Base-by-base conservation (phyloP, 2,113 vertebrate species). In the Scortum barcoo region DNA sequence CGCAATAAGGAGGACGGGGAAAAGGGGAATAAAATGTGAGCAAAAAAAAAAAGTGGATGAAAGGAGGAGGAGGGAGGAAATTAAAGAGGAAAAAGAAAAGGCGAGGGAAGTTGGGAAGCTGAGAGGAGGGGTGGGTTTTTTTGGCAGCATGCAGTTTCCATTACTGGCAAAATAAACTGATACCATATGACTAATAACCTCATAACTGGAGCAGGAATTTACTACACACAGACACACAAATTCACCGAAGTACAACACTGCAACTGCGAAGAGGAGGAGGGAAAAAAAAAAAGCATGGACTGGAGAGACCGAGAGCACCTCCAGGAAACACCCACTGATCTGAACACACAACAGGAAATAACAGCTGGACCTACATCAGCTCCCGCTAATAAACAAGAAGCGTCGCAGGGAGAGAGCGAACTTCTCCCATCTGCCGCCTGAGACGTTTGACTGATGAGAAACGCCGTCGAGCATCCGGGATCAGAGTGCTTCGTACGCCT, bases 81-180 rank as follows among this genome's bases (percentile, higher is more conserved):
- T 22, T 8, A 46, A 54, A n/a, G 50, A 67, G 33, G 2, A 24
- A 62, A 10, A 10, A 30, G 44, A 70, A 36, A 71, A 56, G 10
- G 9, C 5, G 46, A 61, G 44, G 54, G 60, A 46, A 56, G 65
- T 48, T 42, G 28, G 65, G 79, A 30, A 61, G 71, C 48, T 61
- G 75, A 62, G 60, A 28, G 61, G 58, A 80, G 51, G 86, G 61
- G 58, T 80, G 51, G 86, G 70, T 7, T 50, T 72, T 62, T 75
- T 44, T 81, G 88, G 86, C 86, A 83, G 74, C 13, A 1, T 76
- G 70, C 66, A 77, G 84, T 89, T 90, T 93, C 90, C 88, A 91
- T 91, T 89, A 91, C 90, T 48, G 83, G 83, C 78, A 70, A 88
- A 90, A 91, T 90, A 93, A 93, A 93, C 83, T 88, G 90, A 91